phyloP scores from a whole-genome alignment of 2,888 invertebrate species.

The Lacanobia oleracea region DNA sequence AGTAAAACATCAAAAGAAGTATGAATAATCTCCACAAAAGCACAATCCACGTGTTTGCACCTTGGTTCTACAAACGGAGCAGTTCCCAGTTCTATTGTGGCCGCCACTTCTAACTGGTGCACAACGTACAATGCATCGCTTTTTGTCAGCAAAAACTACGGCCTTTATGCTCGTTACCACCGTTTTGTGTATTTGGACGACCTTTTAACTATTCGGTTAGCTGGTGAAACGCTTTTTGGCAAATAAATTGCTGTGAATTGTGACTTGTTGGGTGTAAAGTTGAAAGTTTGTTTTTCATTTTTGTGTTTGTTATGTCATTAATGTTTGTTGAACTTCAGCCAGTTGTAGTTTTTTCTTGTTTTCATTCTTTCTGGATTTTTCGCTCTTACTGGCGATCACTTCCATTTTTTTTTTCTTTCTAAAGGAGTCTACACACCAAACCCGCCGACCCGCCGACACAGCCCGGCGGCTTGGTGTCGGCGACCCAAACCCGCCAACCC shows the following conservation, averaged over 20 bases:
- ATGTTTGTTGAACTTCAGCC: not conserved
- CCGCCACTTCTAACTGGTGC: conserved; percentile 16
- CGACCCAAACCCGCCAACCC: too few relatives aligned
- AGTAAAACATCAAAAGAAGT: not conserved
- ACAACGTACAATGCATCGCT: not conserved
- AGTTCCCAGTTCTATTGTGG: conserved; percentile 29
- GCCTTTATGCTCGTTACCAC: conserved; percentile 30
- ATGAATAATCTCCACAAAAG: not conserved
- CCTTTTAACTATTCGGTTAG: conserved; percentile 24
- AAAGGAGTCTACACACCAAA: too few relatives aligned
- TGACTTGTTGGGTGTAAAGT: not conserved
- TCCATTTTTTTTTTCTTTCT: too few relatives aligned
- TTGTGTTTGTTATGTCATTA: not conserved
- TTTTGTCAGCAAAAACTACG: conserved; percentile 35
- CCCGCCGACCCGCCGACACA: too few relatives aligned
- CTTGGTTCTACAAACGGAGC: conserved; percentile 4
- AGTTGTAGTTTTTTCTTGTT: not conserved
- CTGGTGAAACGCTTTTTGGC: conserved; percentile 5
- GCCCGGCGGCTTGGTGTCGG: too few relatives aligned
- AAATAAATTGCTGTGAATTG: not conserved
- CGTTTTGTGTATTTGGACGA: conserved; percentile 22
- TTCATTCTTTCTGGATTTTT: too few relatives aligned
- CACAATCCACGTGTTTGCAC: conserved; percentile 18
- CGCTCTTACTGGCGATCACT: not conserved
- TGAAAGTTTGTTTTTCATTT: not conserved